Evolutionary conservation across 1,140 invertebrate genomes (phyloP), one percentile per base, ranked within the genome.

Genomic region (Gonioctena quinquepunctata): DNA sequence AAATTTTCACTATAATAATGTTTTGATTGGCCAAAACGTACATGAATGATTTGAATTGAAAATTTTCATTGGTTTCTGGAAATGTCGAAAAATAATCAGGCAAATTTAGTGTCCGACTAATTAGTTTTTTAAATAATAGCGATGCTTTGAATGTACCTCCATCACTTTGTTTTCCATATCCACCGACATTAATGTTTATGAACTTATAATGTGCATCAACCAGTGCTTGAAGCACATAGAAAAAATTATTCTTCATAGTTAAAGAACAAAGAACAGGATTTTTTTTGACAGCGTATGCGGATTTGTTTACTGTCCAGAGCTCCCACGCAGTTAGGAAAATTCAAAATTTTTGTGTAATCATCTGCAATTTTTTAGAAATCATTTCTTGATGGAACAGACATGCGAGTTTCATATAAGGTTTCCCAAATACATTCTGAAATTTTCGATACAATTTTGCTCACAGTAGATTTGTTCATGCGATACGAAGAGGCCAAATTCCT

Each of bases 161-260:
- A 72, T 86, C 84, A 48, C 79, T 77, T 67, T 82, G 73, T 60
- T 74, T 81, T 2, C 83, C 84, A 71, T 81, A 82, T 1, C 79
- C 74, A 59, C 84, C 84, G n/a, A 87, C 79, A 72, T 87, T 81
- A 48, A 86, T 76, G 42, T 69, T 72, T 26, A 81, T 77, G 73
- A 85, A 87, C 67, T 80, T 80, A 70, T 82, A 86, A 62, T 84
- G 73, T 3, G 80, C 79, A 76, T 88, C 85, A n/a, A 82, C 84
- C 6, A 86, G 49, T 7, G 80, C 86, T 63, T 85, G 74, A 19
- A 87, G 73, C 28, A 87, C 82, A 48, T 86, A 78, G 26, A 81
- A 84, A 73, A 82, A 85, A 72, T 68, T n/a, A 79, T 0, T 75
- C 49, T 73, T 86, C 86, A 50, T 86, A 84, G 69, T 86, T 86